Evolutionary conservation across 2,888 invertebrate genomes (phyloP).

Genomic region (Hedychridium roseum): DNA sequence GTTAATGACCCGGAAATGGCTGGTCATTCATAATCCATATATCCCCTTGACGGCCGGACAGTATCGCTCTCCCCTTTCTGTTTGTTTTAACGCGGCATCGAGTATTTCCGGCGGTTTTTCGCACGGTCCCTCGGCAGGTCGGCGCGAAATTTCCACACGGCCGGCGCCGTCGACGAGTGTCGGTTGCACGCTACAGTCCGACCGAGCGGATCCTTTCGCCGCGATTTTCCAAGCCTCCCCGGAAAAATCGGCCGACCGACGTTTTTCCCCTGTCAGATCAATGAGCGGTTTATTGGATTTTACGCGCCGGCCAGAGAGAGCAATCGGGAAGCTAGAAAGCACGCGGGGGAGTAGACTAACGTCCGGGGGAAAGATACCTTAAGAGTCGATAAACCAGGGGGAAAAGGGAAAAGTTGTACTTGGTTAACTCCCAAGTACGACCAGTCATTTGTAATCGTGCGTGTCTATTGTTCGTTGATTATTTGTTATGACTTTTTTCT

Average conservation of each 20-base stretch:
- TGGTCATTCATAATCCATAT: neutral
- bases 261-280: constrained; percentile 22
- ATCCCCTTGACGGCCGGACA: neutral
- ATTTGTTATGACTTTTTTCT: too few relatives aligned
- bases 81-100: constrained; percentile 18
- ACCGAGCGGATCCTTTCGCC: neutral
- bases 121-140: constrained; percentile 3
- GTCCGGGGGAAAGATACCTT: too few relatives aligned
- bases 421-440: too few relatives aligned
- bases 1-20: too few relatives aligned
- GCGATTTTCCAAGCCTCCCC: neutral
- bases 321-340: too few relatives aligned
- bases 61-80: constrained; percentile 5
- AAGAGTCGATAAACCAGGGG: too few relatives aligned
- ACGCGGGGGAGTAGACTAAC: too few relatives aligned
- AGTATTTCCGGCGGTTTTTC: constrained; percentile 16
- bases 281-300: constrained; percentile 38
- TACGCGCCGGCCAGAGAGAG: too few relatives aligned
- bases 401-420: too few relatives aligned
- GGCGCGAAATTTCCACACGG: constrained; percentile 2
- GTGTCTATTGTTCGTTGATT: too few relatives aligned
- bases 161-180: neutral
- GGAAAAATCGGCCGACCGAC: constrained; percentile 7
- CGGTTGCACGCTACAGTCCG: neutral
- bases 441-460: too few relatives aligned